phyloP scores from a whole-genome alignment of 2,797 vertebrate species.

The Pelochelys cantorii region DNA sequence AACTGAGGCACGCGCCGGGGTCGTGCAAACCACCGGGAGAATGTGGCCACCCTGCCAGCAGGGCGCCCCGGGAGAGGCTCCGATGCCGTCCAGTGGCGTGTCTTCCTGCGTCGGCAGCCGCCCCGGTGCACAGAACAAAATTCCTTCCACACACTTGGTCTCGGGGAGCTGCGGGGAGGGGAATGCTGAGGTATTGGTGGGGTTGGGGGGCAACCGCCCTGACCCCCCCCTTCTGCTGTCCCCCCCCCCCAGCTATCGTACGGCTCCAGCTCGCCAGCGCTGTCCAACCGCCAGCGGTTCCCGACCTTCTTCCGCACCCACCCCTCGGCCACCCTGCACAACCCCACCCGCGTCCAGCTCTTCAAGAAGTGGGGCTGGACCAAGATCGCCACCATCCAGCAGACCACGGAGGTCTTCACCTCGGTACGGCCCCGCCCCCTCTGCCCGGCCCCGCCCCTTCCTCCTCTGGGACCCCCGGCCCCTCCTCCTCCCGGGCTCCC shows the following conservation, averaged over 20 bases:
- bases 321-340: constrained; percentile 92
- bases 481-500: too few relatives aligned
- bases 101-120: too few relatives aligned
- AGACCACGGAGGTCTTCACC: constrained; percentile 95
- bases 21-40: background rate
- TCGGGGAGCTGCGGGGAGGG: too few relatives aligned
- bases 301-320: constrained; percentile 95
- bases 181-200: background rate
- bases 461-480: too few relatives aligned
- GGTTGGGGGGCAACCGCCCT: background rate
- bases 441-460: too few relatives aligned
- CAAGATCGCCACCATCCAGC: constrained; percentile 94
- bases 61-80: too few relatives aligned
- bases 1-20: background rate
- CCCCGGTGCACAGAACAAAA: too few relatives aligned
- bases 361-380: constrained; percentile 95
- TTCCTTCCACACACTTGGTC: too few relatives aligned
- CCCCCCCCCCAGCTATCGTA: constrained; percentile 86
- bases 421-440: constrained; percentile 81
- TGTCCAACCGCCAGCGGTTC: constrained; percentile 92
- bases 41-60: too few relatives aligned
- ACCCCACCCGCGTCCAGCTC: constrained; percentile 91
- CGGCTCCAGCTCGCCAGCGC: constrained; percentile 91
- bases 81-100: too few relatives aligned
- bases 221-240: too few relatives aligned